A percentile compares a stretch with the other conserved stretches of the same genome.
phyloP scores from a whole-genome alignment of 2,113 vertebrate genomes.

The Cryptomyrus ogoouensis region DNA sequence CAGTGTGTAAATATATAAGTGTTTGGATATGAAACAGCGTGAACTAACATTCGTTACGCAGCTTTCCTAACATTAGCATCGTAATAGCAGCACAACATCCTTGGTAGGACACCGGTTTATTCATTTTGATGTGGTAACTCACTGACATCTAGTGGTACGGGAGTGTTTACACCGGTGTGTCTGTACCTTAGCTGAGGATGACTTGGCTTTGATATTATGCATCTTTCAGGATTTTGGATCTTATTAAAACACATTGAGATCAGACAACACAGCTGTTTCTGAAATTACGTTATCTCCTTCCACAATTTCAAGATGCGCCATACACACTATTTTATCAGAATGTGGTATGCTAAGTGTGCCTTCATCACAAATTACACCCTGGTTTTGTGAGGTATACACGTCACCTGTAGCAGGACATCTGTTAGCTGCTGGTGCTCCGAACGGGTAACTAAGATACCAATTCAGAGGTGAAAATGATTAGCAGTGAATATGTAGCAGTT shows the following conservation, averaged over 20 bases:
- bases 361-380: neutral
- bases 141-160: slow-evolving; percentile 48
- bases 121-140: neutral
- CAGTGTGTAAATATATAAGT: neutral
- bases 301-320: neutral
- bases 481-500: neutral
- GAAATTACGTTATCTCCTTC: neutral
- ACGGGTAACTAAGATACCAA: neutral
- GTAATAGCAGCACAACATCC: neutral
- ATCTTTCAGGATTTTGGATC: neutral
- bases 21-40: neutral
- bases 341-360: neutral
- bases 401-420: neutral
- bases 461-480: neutral
- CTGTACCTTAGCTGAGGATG: neutral
- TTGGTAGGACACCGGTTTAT: neutral
- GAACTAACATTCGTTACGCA: neutral
- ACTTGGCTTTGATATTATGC: neutral
- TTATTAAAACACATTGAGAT: neutral
- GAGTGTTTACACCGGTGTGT: neutral
- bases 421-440: neutral
- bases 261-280: neutral
- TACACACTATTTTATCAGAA: neutral
- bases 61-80: neutral
- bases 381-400: neutral